phyloP scores from a whole-genome alignment of 2,888 invertebrate species.

The Myathropa florea region DNA sequence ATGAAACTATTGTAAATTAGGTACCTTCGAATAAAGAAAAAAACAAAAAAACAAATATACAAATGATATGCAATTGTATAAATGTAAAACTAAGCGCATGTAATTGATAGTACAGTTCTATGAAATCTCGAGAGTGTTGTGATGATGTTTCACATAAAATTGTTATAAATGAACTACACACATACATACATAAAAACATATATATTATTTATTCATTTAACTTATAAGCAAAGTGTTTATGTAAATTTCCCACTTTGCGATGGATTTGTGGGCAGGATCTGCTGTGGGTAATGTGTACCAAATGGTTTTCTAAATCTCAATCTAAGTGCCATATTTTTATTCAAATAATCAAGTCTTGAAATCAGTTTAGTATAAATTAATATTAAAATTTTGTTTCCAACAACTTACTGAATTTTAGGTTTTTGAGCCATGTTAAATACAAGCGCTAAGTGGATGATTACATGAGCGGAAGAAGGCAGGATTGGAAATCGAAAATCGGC shows the following conservation, averaged over 20 bases:
- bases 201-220: constrained; percentile 7
- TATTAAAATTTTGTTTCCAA: no score
- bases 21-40: constrained; percentile 76
- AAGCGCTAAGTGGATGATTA: no score
- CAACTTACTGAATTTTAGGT: no score
- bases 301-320: background rate
- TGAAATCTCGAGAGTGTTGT: constrained; percentile 80
- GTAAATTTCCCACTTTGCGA: background rate
- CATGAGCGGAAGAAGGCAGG: no score
- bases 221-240: background rate
- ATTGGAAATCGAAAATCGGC: no score
- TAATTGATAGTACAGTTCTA: constrained; percentile 69
- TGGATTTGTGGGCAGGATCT: background rate
- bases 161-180: constrained; percentile 45
- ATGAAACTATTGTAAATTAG: constrained; percentile 79
- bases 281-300: background rate
- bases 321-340: no score
- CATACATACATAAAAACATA: constrained; percentile 23
- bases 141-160: constrained; percentile 74
- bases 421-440: no score
- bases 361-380: no score
- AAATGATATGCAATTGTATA: constrained; percentile 65
- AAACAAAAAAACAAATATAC: constrained; percentile 47
- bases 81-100: constrained; percentile 65
- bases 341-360: no score